Conservation (phyloP, 35 echinoderm and acorn worm genomes). For the Ptychodera flava region DNA sequence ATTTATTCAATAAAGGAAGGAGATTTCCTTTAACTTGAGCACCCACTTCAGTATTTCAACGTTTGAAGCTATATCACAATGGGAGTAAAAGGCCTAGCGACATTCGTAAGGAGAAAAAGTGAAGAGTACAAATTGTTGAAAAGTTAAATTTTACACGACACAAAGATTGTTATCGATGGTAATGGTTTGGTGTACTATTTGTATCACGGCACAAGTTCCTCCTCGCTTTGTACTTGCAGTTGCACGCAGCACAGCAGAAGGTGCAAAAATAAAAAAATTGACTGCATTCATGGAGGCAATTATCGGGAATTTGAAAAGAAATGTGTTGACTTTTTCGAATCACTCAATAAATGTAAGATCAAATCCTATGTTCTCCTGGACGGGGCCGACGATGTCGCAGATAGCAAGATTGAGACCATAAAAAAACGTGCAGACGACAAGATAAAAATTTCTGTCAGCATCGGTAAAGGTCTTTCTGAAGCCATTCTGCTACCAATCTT, state of each 20-base stretch:
- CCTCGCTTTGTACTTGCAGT: too few species aligned
- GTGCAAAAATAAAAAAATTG: neutral
- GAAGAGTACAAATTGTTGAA: too few species aligned
- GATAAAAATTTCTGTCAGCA: constrained; percentile 25
- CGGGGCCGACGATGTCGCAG: constrained; percentile 65
- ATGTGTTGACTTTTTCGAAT: constrained; percentile 44
- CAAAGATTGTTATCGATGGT: constrained; percentile 73
- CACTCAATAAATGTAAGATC: constrained; percentile 50
- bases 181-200: constrained; percentile 53
- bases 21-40: too few species aligned
- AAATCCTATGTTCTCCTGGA: constrained; percentile 71
- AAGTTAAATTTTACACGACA: too few species aligned
- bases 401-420: constrained; percentile 68
- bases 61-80: too few species aligned
- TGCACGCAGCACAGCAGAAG: too few species aligned
- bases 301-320: constrained; percentile 42
- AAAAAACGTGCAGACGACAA: constrained; percentile 39
- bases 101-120: too few species aligned
- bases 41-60: too few species aligned
- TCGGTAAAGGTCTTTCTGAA: constrained; percentile 31
- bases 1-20: too few species aligned
- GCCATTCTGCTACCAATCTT: constrained; percentile 46
- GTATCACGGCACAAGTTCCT: too few species aligned
- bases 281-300: constrained; percentile 67
- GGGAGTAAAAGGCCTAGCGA: too few species aligned